These are phyloP conservation scores for Lontra canadensis DNA, from an alignment of 2,113 vertebrate species.

Conservation along the genomic window DNA sequence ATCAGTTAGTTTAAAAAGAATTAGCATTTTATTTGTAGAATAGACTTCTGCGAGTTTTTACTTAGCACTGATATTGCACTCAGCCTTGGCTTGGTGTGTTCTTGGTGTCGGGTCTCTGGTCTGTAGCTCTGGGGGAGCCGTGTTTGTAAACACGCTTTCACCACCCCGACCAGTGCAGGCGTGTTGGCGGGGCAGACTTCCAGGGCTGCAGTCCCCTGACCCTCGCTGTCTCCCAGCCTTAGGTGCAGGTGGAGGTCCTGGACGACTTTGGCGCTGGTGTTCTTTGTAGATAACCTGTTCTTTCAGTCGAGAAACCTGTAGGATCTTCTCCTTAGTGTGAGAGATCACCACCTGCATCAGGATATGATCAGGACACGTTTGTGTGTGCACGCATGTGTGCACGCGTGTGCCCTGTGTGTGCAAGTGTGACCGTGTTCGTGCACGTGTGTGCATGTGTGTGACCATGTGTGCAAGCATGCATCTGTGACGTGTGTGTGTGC, in stretches of 20 bases:
- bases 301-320: neutral
- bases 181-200: too few species aligned
- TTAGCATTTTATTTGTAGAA: neutral
- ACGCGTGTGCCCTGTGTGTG: neutral
- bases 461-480: too few species aligned
- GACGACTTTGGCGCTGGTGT: fast-evolving
- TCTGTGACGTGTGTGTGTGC: too few species aligned
- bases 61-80: neutral
- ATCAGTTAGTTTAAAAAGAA: neutral
- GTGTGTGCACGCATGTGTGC: neutral
- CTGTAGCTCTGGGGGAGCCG: neutral
- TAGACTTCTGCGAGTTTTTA: neutral
- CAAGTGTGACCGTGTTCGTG: neutral
- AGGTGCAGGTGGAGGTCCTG: too few species aligned
- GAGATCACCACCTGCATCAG: neutral
- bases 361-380: neutral
- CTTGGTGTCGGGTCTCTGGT: neutral
- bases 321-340: neutral
- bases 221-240: too few species aligned
- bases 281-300: neutral
- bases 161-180: neutral
- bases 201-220: neutral
- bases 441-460: neutral
- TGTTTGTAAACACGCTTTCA: too few species aligned
- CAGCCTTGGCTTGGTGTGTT: neutral